phyloP scores from a whole-genome alignment of 2,113 vertebrate genomes.

The Struthio camelus region DNA sequence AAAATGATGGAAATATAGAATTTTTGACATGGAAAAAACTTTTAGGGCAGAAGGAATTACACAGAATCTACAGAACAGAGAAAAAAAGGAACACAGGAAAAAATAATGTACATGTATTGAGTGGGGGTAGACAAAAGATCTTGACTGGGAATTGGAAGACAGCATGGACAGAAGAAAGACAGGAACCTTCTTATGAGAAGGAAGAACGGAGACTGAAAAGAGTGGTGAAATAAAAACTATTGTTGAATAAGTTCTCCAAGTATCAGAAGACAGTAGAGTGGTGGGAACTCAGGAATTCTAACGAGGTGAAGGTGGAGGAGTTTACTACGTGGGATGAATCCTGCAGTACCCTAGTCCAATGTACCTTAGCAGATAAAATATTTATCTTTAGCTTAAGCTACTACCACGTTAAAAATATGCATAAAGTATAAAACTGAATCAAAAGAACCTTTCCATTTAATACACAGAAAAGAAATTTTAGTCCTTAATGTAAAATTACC shows the following conservation, averaged over 20 bases:
- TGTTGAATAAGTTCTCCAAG: neutral
- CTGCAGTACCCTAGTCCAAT: neutral
- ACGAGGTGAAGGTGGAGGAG: neutral
- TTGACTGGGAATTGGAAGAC: neutral
- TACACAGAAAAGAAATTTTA: neutral
- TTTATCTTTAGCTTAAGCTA: neutral
- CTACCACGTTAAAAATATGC: neutral
- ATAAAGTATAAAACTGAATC: neutral
- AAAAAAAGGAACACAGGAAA: neutral
- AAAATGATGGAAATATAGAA: neutral
- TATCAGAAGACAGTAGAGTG: neutral
- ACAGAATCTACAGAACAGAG: neutral
- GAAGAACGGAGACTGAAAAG: neutral
- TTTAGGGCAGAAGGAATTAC: neutral
- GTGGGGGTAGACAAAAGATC: neutral
- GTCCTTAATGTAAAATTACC: neutral
- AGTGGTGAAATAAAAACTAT: neutral
- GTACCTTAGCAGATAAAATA: neutral
- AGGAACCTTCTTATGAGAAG: neutral
- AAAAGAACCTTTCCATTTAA: neutral
- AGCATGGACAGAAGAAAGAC: neutral
- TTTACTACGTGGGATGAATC: neutral
- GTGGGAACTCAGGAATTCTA: neutral
- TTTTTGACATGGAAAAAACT: neutral
- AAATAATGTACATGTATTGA: neutral